Base-by-base conservation (phyloP, 2,888 invertebrate species). In the Rotaria macrura region DNA sequence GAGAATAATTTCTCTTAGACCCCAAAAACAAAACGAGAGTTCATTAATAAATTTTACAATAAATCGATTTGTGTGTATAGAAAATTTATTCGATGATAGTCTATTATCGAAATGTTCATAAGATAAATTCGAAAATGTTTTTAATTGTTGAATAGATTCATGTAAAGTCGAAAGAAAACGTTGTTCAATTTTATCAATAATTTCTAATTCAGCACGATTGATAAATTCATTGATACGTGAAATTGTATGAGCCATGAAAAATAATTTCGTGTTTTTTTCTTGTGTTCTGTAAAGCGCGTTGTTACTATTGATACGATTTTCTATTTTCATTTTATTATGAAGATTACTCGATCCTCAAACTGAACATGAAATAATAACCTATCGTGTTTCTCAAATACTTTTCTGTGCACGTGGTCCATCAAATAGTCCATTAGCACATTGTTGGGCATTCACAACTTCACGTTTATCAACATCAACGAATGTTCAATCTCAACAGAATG, bases 381-480 rank as follows among this genome's bases (percentile, higher is more conserved):
- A 96, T 90, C 94, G 95, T 88, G 95, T 97, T 86, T 95, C 95
- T 89, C 94, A 95, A 87, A 97, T 97, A 88, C 93, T 96, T 87
- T 96, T 97, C 92, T 98, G 97, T 91, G 96, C 96, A 14, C 94
- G 96, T 84, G 98, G 98, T 14, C 93, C 93, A 23, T 87, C 88
- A 9, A 94, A 94, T 84, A 94, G 95, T 38, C 92, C 93, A 0
- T 96, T 97, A 89, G 94, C 94, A 0, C 94, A 95, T n/a, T 98
- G 98, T 91, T 98, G 98, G 92, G 97, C 97, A 17, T 97, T 98
- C 92, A 97, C 97, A 0, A 97, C 96, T 94, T 95, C 96, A 84
- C 96, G 96, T 90, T 96, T 96, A 1, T 95, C 95, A 89, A 94
- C 94, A 55, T 93, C 94, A 88, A 95, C 95, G 91, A 94, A 94